These are phyloP conservation scores for Stictonetta naevosa DNA, from an alignment of 2,113 vertebrate genomes.

Conservation along the genomic window DNA sequence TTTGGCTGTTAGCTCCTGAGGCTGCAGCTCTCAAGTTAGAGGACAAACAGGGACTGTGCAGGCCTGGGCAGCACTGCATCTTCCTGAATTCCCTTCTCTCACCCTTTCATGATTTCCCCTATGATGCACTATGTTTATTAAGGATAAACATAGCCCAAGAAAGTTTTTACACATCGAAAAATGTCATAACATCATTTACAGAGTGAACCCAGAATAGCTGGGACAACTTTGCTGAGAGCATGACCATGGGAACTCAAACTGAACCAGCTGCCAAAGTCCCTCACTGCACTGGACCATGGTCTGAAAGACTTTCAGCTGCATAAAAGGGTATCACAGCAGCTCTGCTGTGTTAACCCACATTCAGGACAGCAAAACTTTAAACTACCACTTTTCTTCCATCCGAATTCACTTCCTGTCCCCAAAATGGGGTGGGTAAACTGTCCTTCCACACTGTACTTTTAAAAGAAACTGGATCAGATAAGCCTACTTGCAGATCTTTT, in stretches of 20 bases:
- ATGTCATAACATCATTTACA: accelerated
- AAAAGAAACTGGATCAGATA: neutral
- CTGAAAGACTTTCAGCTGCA: neutral
- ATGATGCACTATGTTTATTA: neutral
- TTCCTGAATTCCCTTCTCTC: neutral
- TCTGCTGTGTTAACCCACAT: neutral
- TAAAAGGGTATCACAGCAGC: neutral
- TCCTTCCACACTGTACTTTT: neutral
- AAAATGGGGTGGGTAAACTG: neutral
- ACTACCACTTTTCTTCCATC: neutral
- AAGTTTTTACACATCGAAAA: neutral
- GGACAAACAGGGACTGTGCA: neutral
- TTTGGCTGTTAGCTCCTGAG: neutral
- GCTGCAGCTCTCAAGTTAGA: neutral
- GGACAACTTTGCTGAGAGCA: neutral
- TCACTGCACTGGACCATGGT: neutral
- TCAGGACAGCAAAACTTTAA: neutral
- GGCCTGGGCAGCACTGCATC: neutral
- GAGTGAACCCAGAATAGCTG: neutral
- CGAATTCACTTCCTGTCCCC: neutral
- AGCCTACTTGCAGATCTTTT: neutral
- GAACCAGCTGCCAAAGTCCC: neutral
- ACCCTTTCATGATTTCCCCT: neutral
- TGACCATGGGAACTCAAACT: neutral
- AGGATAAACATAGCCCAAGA: neutral